These are phyloP conservation scores for Psilanteris sp. DNA, from an alignment of 1,140 invertebrate genomes.

Conservation along the genomic window DNA sequence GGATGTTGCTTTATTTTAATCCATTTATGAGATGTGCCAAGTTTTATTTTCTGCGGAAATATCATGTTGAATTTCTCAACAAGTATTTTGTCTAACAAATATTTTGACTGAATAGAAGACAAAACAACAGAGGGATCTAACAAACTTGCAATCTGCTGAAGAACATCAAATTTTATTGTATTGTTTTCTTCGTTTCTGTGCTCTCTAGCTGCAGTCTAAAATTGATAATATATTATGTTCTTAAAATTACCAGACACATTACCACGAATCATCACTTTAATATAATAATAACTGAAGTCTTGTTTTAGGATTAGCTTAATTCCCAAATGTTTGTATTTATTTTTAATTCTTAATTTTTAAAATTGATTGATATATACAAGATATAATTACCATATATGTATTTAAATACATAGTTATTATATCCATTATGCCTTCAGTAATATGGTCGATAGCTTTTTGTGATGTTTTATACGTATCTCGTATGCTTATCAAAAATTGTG, in stretches of 20 bases:
- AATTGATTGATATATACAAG: background rate
- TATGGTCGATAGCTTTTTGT: constrained; percentile 21
- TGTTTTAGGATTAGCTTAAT: too few species aligned
- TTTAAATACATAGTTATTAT: constrained; percentile 14
- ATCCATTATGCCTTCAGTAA: constrained; percentile 11
- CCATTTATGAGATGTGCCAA: constrained; percentile 11
- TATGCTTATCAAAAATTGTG: constrained; percentile 17
- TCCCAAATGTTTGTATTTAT: too few species aligned
- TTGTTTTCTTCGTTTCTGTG: constrained; percentile 15
- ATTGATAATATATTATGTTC: background rate
- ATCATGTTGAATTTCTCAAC: constrained; percentile 20
- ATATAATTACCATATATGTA: constrained; percentile 19
- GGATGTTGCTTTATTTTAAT: background rate
- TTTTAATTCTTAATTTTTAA: too few species aligned
- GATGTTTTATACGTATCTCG: constrained; percentile 26
- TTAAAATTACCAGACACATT: too few species aligned
- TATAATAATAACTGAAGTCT: too few species aligned
- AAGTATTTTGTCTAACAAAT: constrained; percentile 13
- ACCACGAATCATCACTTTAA: too few species aligned
- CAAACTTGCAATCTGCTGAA: constrained; percentile 9
- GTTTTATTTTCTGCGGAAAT: constrained; percentile 12
- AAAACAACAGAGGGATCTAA: constrained; percentile 10
- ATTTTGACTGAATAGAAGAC: constrained; percentile 9
- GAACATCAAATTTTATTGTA: constrained; percentile 8
- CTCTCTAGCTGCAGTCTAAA: constrained; percentile 3